Conservation (phyloP, 1,140 invertebrate species). For the Drosophila asahinai region DNA sequence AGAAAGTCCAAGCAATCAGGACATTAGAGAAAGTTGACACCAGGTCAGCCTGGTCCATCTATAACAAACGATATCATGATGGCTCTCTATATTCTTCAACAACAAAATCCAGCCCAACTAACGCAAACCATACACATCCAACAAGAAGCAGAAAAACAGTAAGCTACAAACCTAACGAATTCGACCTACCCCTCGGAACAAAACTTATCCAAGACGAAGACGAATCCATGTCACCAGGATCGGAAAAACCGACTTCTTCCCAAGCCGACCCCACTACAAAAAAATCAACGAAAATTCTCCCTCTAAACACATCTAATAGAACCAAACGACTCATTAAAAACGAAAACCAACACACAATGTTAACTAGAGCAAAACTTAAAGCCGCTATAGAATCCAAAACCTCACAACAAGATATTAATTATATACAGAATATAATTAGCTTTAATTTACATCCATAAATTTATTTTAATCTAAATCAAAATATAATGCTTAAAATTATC, state of each 20-base stretch:
- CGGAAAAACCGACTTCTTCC: not conserved
- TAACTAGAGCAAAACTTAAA: not conserved
- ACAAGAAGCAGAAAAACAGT: not conserved
- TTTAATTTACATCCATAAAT: not conserved
- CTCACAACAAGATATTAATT: not conserved
- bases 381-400: not conserved
- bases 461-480: not conserved
- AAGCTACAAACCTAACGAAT: not conserved
- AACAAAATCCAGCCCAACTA: too few relatives aligned
- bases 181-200: not conserved
- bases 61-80: not conserved
- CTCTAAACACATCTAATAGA: not conserved
- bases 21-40: not conserved
- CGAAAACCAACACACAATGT: not conserved
- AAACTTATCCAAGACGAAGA: not conserved
- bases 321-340: not conserved
- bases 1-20: not conserved
- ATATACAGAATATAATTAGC: not conserved
- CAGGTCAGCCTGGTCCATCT: not conserved
- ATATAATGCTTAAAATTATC: not conserved
- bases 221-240: not conserved
- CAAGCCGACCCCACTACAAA: not conserved
- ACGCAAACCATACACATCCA: not conserved
- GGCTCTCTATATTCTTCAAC: not conserved
- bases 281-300: not conserved